These are phyloP conservation scores for Cranoglanis bouderius DNA, from an alignment of 2,113 vertebrate species.

Conservation along the genomic window DNA sequence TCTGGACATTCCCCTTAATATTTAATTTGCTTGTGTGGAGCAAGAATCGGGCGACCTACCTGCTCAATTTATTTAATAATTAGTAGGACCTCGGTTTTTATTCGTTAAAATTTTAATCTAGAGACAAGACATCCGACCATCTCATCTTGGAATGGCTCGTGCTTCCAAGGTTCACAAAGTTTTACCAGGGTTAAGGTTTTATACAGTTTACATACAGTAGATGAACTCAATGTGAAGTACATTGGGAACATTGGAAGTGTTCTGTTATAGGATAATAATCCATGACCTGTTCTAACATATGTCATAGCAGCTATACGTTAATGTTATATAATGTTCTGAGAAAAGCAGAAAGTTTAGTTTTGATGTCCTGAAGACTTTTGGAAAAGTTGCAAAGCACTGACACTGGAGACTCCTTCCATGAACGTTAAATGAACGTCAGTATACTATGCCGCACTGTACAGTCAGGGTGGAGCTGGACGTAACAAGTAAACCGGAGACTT, in stretches of 20 bases:
- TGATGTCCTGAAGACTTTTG: no score
- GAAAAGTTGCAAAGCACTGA: no score
- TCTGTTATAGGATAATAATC: neutral
- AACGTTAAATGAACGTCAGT: no score
- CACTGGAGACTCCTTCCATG: no score
- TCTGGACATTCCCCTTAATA: no score
- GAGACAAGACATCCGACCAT: neutral
- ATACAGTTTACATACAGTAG: neutral
- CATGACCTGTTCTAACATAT: neutral
- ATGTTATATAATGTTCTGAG: no score
- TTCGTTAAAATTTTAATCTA: neutral
- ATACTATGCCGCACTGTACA: no score
- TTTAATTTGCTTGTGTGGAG: neutral
- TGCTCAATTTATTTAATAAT: neutral
- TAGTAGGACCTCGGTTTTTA: neutral
- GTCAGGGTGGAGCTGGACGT: no score
- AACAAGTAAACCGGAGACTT: no score
- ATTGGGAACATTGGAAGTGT: neutral
- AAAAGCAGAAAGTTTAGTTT: no score
- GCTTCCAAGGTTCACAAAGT: neutral
- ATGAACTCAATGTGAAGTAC: neutral
- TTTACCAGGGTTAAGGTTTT: neutral
- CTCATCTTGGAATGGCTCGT: neutral
- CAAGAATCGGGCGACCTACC: no score
- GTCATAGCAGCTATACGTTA: no score